Conservation (phyloP, 1,140 invertebrate genomes). For the Onthophagus taurus region DNA sequence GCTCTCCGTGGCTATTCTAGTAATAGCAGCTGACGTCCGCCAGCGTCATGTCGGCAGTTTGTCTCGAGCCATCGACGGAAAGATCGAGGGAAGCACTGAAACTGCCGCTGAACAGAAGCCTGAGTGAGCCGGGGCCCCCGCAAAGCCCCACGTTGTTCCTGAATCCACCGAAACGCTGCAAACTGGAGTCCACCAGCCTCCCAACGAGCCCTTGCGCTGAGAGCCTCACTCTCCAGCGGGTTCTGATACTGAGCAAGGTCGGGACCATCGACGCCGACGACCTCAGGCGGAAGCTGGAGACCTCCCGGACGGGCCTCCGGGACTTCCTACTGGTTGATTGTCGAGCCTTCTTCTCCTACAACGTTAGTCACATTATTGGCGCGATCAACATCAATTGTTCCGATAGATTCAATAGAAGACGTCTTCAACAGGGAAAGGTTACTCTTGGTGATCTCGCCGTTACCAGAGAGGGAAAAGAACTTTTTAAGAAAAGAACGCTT, state of each 20-base stretch:
- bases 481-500: slow-evolving; percentile 45
- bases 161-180: slow-evolving; percentile 44
- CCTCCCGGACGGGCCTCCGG: slow-evolving; percentile 21
- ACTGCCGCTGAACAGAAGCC: slow-evolving; percentile 48
- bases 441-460: slow-evolving; percentile 57
- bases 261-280: slow-evolving; percentile 33
- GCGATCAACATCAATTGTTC: slow-evolving; percentile 69
- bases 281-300: slow-evolving; percentile 33
- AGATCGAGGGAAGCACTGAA: slow-evolving; percentile 47
- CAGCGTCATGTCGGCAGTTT: slow-evolving; percentile 42
- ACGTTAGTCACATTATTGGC: slow-evolving; percentile 59
- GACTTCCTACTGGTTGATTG: slow-evolving; percentile 56
- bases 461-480: slow-evolving; percentile 52
- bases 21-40: slow-evolving; percentile 34
- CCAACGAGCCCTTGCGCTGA: slow-evolving; percentile 50
- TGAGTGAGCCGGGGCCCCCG: slow-evolving; percentile 50
- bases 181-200: slow-evolving; percentile 44
- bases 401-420: slow-evolving; percentile 59
- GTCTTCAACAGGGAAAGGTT: slow-evolving; percentile 59
- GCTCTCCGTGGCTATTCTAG: slow-evolving; percentile 33
- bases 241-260: slow-evolving; percentile 37
- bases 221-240: slow-evolving; percentile 42
- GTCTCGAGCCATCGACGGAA: slow-evolving; percentile 41
- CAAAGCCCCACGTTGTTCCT: slow-evolving; percentile 20
- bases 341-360: slow-evolving; percentile 62